Evolutionary conservation across 2,113 vertebrate genomes (phyloP).

Genomic region (Tamias sibiricus): DNA sequence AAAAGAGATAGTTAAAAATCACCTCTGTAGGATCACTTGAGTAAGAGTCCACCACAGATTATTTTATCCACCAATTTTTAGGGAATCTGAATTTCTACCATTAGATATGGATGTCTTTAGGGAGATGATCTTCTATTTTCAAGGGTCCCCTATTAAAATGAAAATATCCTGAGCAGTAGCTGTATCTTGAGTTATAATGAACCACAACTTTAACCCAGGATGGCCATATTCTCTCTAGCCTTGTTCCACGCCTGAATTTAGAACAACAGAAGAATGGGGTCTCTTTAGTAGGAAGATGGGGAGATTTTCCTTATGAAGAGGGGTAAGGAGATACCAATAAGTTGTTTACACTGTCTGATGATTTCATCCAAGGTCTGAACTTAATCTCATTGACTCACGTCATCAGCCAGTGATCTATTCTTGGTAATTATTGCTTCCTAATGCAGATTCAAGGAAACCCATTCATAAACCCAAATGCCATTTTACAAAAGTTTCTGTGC

Average conservation of each 20-base stretch:
- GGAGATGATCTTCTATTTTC: constrained; percentile 13
- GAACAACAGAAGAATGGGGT: background rate
- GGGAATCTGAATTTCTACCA: background rate
- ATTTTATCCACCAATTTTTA: background rate
- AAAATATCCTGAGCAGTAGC: background rate
- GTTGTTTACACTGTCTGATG: background rate
- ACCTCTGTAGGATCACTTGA: background rate
- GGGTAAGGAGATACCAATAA: background rate
- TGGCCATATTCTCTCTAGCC: background rate
- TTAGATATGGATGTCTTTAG: background rate
- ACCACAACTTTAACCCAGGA: background rate
- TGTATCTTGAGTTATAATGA: background rate
- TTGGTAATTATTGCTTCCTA: background rate
- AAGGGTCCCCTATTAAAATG: background rate
- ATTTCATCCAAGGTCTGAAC: background rate
- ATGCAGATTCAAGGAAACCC: background rate
- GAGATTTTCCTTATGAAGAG: background rate
- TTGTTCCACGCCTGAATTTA: background rate
- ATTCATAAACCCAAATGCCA: background rate
- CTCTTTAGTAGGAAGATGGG: background rate
- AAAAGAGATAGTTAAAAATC: background rate
- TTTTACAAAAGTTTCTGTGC: background rate
- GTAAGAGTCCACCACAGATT: background rate
- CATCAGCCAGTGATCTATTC: background rate
- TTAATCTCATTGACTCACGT: background rate